Base-by-base conservation (phyloP, 2,888 invertebrate genomes). In the Patella ulyssiponensis region DNA sequence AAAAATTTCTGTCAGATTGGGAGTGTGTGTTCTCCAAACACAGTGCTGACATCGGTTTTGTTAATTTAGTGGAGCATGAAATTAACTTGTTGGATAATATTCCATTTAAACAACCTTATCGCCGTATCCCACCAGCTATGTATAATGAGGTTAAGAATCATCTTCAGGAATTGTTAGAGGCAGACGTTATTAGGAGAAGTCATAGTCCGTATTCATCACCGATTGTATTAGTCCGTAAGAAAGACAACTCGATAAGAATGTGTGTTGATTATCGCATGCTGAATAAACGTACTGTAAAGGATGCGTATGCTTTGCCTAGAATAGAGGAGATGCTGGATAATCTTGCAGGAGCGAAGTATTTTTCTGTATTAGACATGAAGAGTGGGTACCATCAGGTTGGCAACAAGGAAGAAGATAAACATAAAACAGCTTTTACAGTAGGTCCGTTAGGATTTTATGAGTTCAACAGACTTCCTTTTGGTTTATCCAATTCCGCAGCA, bases 391-490 rank as follows among this genome's bases (percentile, higher is more conserved):
- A 44, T 44, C 9, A 44, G 9, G 44, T 44, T 44, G 44, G 44
- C 44, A 44, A 1, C 1, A 44, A 44, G 44, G 44, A 44, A 44
- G n/a, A n/a, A n/a, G n/a, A n/a, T n/a, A n/a, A n/a, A n/a, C n/a
- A n/a, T n/a, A n/a, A n/a, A n/a, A n/a, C n/a, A n/a, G n/a, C n/a
- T n/a, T n/a, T n/a, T n/a, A n/a, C n/a, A n/a, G n/a, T n/a, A n/a
- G n/a, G n/a, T 15, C 58, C 79, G 7, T n/a, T 81, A 44, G 44
- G 44, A 7, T 44, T 44, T 7, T 44, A 44, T 44, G 44, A 44
- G 1, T 44, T 44, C 9, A 80, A 80, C 69, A 56, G 64, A 14
- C 74, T 82, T 77, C 76, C 81, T 17, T 80, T 80, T 69, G 81
- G 80, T 1, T 54, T 78, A 3, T 27, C 71, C 3, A 82, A 82